Percentiles rank a stretch among this genome's conserved stretches.
phyloP scores from a whole-genome alignment of 2,888 invertebrate species.

The Parthenolecanium corni region DNA sequence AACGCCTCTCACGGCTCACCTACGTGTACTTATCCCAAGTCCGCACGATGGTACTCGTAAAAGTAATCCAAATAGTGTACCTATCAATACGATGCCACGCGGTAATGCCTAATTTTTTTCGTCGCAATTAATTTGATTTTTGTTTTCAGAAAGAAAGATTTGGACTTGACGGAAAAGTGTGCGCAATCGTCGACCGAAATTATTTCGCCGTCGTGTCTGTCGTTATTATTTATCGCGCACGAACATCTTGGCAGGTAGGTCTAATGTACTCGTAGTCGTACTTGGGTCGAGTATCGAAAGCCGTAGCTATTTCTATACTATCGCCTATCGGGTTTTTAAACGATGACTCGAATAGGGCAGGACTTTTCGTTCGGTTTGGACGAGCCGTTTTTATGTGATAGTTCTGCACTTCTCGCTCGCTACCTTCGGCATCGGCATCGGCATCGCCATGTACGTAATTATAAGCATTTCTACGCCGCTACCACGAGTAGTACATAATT shows the following conservation, averaged over 20 bases:
- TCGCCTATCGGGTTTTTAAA: no score
- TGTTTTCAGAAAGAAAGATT: slow-evolving; percentile 48
- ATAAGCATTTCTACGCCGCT: no score
- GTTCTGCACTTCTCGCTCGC: background rate
- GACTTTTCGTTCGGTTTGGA: background rate
- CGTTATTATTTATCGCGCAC: slow-evolving; percentile 69
- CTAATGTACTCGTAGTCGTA: background rate
- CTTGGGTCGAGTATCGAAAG: no score
- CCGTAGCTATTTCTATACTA: no score
- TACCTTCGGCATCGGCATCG: background rate
- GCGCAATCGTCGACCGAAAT: slow-evolving; percentile 27
- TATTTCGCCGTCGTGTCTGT: slow-evolving; percentile 55
- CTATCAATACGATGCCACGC: no score
- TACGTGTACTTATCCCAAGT: no score
- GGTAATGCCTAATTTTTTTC: no score
- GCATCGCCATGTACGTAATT: background rate
- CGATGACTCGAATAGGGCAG: no score
- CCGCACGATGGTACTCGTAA: no score
- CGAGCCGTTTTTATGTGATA: background rate
- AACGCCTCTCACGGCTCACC: background rate
- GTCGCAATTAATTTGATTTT: slow-evolving; percentile 9
- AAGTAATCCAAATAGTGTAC: no score
- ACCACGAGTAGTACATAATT: no score
- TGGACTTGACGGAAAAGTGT: slow-evolving; percentile 16
- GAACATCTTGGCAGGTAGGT: slow-evolving; percentile 57